Evolutionary conservation across 2,797 vertebrate genomes (phyloP).

Genomic region (Nothura maculosa): DNA sequence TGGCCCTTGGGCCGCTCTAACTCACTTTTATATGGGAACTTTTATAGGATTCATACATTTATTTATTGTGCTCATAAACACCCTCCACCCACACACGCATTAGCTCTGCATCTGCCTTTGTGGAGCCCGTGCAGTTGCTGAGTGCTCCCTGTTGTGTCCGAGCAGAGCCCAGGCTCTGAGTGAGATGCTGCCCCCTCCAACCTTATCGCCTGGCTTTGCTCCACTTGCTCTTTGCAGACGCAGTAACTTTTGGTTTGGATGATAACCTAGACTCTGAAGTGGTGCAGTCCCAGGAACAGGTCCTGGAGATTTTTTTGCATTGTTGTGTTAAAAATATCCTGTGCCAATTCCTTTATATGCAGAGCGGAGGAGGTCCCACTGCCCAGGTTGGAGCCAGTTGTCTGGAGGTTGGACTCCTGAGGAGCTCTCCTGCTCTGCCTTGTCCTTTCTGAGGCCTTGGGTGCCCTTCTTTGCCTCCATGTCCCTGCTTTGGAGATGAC

Average conservation of each 20-base stretch:
- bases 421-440: neutral
- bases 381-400: neutral
- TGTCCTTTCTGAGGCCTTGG: neutral
- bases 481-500: neutral
- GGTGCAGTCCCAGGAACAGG: neutral
- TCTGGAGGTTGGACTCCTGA: neutral
- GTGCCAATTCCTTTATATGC: neutral
- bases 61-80: conserved; percentile 75
- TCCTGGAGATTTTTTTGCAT: neutral
- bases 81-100: conserved; percentile 24
- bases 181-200: neutral
- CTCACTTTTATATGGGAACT: conserved; percentile 62
- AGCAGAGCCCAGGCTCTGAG: conserved; percentile 53
- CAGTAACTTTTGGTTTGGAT: neutral
- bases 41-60: conserved; percentile 68
- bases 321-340: neutral
- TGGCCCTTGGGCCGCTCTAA: conserved; percentile 42
- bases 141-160: neutral
- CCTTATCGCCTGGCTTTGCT: neutral
- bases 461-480: neutral
- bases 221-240: neutral
- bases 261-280: neutral
- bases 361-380: neutral
- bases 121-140: neutral
- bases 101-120: conserved; percentile 54